Percentiles rank a stretch among this genome's conserved stretches.
phyloP scores from a whole-genome alignment of 2,113 vertebrate genomes.

The Alexandromys fortis region DNA sequence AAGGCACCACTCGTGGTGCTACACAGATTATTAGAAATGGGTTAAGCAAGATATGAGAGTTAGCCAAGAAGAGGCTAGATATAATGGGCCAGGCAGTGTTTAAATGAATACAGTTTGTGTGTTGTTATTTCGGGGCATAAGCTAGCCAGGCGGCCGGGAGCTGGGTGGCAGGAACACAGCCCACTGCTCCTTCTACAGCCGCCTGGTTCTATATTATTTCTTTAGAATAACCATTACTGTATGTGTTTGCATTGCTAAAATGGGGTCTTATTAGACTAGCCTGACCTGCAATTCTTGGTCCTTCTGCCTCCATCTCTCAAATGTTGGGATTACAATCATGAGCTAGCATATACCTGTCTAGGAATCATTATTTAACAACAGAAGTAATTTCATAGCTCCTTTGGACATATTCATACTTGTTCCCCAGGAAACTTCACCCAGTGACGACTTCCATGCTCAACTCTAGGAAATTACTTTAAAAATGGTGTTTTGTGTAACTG shows the following conservation, averaged over 20 bases:
- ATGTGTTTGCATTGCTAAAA: not conserved
- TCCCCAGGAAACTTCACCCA: not conserved
- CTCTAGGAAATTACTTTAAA: not conserved
- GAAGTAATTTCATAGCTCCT: constrained; percentile 6
- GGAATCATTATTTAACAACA: not conserved
- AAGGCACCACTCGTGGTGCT: too few relatives aligned
- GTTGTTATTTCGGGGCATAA: too few relatives aligned
- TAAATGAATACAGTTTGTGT: too few relatives aligned
- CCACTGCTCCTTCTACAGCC: too few relatives aligned
- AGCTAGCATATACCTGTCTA: too few relatives aligned
- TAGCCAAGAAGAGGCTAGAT: too few relatives aligned
- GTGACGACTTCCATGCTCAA: not conserved
- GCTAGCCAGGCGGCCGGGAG: too few relatives aligned
- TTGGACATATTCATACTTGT: not conserved
- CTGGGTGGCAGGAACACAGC: too few relatives aligned
- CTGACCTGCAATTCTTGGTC: not conserved
- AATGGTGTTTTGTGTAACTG: not conserved
- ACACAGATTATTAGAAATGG: too few relatives aligned
- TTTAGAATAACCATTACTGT: not conserved
- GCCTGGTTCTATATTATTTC: not conserved
- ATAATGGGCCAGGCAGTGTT: too few relatives aligned
- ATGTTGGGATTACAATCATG: not conserved
- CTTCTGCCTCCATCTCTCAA: not conserved
- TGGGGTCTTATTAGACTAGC: not conserved
- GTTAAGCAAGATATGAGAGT: too few relatives aligned